A percentile compares a stretch with the other conserved stretches of the same genome.
phyloP scores from a whole-genome alignment of 2,888 invertebrate species.

The Ypsolopha scabrella region DNA sequence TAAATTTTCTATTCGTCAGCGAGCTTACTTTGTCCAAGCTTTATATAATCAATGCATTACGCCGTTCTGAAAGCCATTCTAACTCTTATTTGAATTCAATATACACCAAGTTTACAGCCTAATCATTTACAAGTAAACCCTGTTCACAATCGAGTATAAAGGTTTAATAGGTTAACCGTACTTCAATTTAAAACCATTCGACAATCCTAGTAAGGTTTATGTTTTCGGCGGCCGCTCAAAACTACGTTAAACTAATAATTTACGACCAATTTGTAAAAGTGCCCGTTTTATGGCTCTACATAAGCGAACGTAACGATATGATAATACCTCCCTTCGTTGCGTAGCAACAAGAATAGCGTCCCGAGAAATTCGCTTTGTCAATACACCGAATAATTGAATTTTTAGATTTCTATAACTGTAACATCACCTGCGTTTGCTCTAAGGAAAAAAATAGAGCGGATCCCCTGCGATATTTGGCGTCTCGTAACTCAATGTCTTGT shows the following conservation, averaged over 20 bases:
- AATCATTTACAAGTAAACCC: too few relatives aligned
- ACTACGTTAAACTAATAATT: constrained; percentile 37
- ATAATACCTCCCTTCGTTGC: constrained; percentile 17
- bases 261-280: constrained; percentile 59
- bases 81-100: too few relatives aligned
- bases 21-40: too few relatives aligned
- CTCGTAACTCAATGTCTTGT: constrained; percentile 62
- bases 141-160: background rate
- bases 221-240: constrained; percentile 28
- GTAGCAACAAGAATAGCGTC: constrained; percentile 39
- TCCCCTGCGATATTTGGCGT: constrained; percentile 50
- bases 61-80: too few relatives aligned
- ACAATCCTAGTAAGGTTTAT: constrained; percentile 19
- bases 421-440: constrained; percentile 55
- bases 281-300: constrained; percentile 34
- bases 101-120: too few relatives aligned
- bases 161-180: background rate
- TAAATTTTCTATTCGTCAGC: too few relatives aligned
- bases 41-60: too few relatives aligned
- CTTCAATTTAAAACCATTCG: background rate
- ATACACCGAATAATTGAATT: constrained; percentile 59
- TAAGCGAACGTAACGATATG: constrained; percentile 8
- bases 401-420: constrained; percentile 44
- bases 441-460: constrained; percentile 30
- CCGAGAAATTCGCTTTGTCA: constrained; percentile 45